Conservation (phyloP, 2,888 invertebrate species). For the Drosophila suboccidentalis region DNA sequence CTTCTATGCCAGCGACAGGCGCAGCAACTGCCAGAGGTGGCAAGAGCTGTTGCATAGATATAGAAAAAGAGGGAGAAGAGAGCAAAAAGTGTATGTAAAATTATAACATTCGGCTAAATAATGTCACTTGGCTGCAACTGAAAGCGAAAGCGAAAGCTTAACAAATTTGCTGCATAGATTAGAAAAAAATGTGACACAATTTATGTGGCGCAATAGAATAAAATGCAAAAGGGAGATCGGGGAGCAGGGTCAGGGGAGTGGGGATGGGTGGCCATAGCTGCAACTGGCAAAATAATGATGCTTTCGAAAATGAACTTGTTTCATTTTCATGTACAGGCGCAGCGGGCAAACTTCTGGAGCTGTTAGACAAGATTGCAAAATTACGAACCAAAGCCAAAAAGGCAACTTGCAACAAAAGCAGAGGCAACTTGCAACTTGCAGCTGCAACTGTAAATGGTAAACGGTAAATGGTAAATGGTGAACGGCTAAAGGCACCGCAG, state of each 20-base stretch:
- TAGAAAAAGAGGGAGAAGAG: background rate
- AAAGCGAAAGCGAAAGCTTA: slow-evolving; percentile 76
- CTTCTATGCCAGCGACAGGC: slow-evolving; percentile 64
- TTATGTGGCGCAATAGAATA: slow-evolving; percentile 38
- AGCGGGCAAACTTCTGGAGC: slow-evolving; percentile 42
- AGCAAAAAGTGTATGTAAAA: slow-evolving; percentile 42
- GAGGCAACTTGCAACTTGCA: background rate
- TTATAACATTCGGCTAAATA: slow-evolving; percentile 74
- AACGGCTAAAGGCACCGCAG: slow-evolving; percentile 42
- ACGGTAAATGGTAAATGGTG: slow-evolving; percentile 33
- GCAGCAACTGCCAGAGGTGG: slow-evolving; percentile 7
- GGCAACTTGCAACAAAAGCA: slow-evolving; percentile 18
- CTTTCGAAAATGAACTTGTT: slow-evolving; percentile 72
- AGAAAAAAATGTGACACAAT: slow-evolving; percentile 33
- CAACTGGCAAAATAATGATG: slow-evolving; percentile 64
- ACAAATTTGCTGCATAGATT: slow-evolving; percentile 74
- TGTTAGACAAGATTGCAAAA: slow-evolving; percentile 81
- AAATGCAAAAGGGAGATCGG: background rate
- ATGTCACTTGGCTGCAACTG: slow-evolving; percentile 71
- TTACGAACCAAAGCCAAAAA: slow-evolving; percentile 64
- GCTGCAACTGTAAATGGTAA: background rate
- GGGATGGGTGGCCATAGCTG: slow-evolving; percentile 4
- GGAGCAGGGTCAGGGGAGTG: background rate
- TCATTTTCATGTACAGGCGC: slow-evolving; percentile 41
- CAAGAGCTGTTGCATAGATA: background rate